Conservation (phyloP, 2,888 invertebrate genomes). For the Neria commutata region DNA sequence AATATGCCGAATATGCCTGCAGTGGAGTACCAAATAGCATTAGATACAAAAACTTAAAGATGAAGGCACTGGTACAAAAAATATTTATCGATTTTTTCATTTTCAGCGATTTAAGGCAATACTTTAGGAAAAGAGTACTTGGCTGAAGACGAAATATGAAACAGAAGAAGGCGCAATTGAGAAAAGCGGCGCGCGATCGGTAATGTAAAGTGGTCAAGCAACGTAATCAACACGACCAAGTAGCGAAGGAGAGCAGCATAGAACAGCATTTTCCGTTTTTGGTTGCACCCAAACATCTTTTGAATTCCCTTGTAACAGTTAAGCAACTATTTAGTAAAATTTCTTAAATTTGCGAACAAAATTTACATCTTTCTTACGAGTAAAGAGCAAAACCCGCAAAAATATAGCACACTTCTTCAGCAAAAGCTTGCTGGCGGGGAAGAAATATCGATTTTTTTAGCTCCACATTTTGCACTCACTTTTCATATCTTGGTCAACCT, state of each 20-base stretch:
- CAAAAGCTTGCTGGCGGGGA: slow-evolving; percentile 17
- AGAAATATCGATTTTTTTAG: slow-evolving; percentile 30
- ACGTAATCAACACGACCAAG: background rate
- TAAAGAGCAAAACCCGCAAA: background rate
- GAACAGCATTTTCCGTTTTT: background rate
- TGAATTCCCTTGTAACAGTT: background rate
- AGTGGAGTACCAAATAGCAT: too few species aligned
- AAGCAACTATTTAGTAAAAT: background rate
- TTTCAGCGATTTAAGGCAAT: too few species aligned
- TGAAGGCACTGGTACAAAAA: too few species aligned
- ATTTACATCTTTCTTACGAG: background rate
- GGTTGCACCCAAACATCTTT: background rate
- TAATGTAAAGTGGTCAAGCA: too few species aligned
- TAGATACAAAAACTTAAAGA: too few species aligned
- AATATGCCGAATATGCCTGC: too few species aligned
- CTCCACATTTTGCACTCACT: background rate
- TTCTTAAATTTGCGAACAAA: background rate
- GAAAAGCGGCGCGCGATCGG: too few species aligned
- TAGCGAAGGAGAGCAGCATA: background rate
- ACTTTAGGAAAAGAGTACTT: too few species aligned
- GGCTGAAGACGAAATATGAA: too few species aligned
- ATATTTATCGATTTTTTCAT: too few species aligned
- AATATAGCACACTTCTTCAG: slow-evolving; percentile 13
- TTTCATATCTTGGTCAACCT: too few species aligned
- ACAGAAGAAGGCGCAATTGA: too few species aligned